These are phyloP conservation scores for Coreius guichenoti DNA, from an alignment of 2,797 vertebrate genomes.

Conservation along the genomic window DNA sequence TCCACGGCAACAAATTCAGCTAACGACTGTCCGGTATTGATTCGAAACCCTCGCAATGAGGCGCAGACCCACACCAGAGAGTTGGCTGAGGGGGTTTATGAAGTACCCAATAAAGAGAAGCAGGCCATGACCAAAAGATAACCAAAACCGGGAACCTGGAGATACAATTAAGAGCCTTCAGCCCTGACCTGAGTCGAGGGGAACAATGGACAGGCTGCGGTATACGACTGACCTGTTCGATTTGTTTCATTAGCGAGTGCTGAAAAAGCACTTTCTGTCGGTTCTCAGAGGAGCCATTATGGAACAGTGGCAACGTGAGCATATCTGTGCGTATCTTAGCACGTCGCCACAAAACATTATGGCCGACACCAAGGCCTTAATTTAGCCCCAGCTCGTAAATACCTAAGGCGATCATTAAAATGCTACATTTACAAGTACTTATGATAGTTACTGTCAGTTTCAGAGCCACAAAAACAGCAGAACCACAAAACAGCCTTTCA, in stretches of 20 bases:
- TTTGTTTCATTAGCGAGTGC: slow-evolving; percentile 83
- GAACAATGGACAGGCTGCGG: slow-evolving; percentile 48
- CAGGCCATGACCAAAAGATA: slow-evolving; percentile 80
- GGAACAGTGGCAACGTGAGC: slow-evolving; percentile 40
- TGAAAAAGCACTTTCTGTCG: slow-evolving; percentile 81
- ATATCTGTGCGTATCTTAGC: slow-evolving; percentile 43
- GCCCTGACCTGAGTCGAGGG: slow-evolving; percentile 68
- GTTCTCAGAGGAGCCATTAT: slow-evolving; percentile 81
- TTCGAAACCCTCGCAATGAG: slow-evolving; percentile 54
- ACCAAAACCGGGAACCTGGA: slow-evolving; percentile 76
- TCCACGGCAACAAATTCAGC: slow-evolving; percentile 81
- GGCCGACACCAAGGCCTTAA: slow-evolving; percentile 17
- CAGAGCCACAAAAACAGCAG: slow-evolving; percentile 3
- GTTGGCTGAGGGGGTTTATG: slow-evolving; percentile 72
- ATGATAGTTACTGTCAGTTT: slow-evolving; percentile 27
- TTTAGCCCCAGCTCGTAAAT: slow-evolving; percentile 37
- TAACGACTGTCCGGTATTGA: slow-evolving; percentile 81
- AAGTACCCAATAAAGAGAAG: slow-evolving; percentile 79
- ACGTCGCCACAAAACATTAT: slow-evolving; percentile 35
- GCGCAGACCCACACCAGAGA: slow-evolving; percentile 20
- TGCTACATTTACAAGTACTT: slow-evolving; percentile 45
- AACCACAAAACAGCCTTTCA: background rate
- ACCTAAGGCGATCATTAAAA: slow-evolving; percentile 37
- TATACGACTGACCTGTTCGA: slow-evolving; percentile 74
- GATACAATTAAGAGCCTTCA: slow-evolving; percentile 76